Conservation (phyloP, 1,140 invertebrate species). For the Drosophila tani region DNA sequence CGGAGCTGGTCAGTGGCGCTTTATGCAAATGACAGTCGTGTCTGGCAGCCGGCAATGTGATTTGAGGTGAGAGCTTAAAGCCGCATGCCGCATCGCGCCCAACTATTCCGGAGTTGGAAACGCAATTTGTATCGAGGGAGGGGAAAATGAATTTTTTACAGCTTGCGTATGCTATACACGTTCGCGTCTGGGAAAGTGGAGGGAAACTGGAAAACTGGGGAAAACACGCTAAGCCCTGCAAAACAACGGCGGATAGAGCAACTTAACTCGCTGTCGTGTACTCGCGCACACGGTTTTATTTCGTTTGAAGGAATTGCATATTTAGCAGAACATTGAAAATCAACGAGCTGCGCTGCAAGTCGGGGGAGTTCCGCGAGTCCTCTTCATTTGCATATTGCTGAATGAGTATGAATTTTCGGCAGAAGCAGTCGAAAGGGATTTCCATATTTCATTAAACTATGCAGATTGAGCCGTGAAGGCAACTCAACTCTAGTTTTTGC, state of each 20-base stretch:
- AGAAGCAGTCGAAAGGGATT: conserved; percentile 16
- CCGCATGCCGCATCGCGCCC: conserved; percentile 1
- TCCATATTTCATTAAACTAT: conserved; percentile 28
- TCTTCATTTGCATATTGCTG: conserved; percentile 54
- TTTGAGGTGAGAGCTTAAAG: conserved; percentile 35
- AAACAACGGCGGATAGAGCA: conserved; percentile 19
- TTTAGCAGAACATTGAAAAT: conserved; percentile 36
- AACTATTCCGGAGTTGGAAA: conserved; percentile 11
- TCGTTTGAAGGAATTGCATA: conserved; percentile 64
- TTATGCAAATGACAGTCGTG: conserved; percentile 73
- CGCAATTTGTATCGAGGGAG: conserved; percentile 7
- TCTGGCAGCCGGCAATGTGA: conserved; percentile 19
- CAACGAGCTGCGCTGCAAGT: conserved; percentile 13
- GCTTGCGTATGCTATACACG: conserved; percentile 46
- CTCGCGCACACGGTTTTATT: conserved; percentile 44
- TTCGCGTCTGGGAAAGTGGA: conserved; percentile 14
- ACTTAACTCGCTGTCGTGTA: conserved; percentile 24
- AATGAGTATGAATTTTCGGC: conserved; percentile 37
- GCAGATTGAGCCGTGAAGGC: conserved; percentile 6
- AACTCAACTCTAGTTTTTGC: too few species aligned
- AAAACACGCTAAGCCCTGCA: conserved; percentile 15
- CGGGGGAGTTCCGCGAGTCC: background rate
- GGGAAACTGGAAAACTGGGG: background rate
- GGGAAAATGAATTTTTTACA: conserved; percentile 31
- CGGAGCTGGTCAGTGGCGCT: conserved; percentile 18